A percentile compares a stretch with the other conserved stretches of the same genome.
phyloP scores from a whole-genome alignment of 1,140 invertebrate species.

The Zaprionus inermis region DNA sequence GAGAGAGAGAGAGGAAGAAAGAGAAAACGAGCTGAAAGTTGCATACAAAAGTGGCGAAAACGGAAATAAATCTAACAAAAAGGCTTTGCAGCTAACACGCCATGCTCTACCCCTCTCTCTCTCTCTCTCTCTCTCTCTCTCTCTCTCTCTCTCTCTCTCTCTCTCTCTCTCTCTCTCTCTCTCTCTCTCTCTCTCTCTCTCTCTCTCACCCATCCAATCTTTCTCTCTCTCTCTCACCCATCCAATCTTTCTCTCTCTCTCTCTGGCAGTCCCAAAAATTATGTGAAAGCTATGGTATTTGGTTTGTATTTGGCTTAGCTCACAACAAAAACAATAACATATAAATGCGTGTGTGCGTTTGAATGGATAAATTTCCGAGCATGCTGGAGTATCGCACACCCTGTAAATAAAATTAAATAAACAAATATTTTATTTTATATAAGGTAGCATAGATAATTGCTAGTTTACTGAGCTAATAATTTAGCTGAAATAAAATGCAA shows the following conservation, averaged over 20 bases:
- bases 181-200: not conserved
- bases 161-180: not conserved
- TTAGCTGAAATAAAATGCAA: not conserved
- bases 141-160: not conserved
- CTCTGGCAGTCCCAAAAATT: conserved; percentile 41
- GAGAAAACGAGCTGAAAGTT: conserved; percentile 38
- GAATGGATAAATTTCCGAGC: not conserved
- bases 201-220: too few relatives aligned
- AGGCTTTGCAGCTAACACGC: conserved; percentile 58
- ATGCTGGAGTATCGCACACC: not conserved
- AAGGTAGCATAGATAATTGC: too few relatives aligned
- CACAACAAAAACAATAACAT: conserved; percentile 29
- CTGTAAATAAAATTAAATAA: not conserved
- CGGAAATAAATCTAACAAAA: conserved; percentile 80
- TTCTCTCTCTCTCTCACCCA: not conserved
- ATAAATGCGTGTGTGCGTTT: conserved; percentile 17
- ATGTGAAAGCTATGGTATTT: conserved; percentile 54
- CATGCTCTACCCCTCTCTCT: not conserved
- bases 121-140: not conserved
- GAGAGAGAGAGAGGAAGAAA: conserved; percentile 37
- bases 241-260: too few relatives aligned
- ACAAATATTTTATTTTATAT: not conserved
- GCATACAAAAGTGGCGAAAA: conserved; percentile 69
- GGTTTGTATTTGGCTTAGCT: conserved; percentile 68
- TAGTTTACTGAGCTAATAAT: not conserved